Evolutionary conservation across 35 echinoderm and acorn worm species (phyloP).

Genomic region (Apostichopus japonicus): DNA sequence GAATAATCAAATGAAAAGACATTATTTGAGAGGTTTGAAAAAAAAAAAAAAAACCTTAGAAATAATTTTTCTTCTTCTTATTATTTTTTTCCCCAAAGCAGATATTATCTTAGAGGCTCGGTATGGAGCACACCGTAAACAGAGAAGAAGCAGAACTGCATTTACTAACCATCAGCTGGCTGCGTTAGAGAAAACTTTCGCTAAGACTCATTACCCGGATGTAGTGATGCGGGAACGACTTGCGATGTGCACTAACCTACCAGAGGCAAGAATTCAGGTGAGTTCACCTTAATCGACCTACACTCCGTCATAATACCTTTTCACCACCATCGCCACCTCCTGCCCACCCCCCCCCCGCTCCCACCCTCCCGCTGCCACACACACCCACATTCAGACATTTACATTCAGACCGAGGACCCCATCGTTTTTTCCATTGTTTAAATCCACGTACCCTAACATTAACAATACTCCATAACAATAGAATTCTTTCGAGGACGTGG

Average conservation of each 20-base stretch:
- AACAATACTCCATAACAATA: no score
- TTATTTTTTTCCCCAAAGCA: slow-evolving; percentile 56
- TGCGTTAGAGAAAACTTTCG: slow-evolving; percentile 92
- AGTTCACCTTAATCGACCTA: no score
- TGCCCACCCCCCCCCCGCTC: no score
- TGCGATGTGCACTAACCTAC: slow-evolving; percentile 96
- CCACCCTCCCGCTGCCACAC: neutral
- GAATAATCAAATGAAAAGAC: neutral
- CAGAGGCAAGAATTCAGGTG: slow-evolving; percentile 96
- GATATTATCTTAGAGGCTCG: slow-evolving; percentile 98
- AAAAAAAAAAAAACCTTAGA: neutral
- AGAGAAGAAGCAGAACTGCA: slow-evolving; percentile 96
- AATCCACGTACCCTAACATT: no score
- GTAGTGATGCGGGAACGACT: slow-evolving; percentile 98
- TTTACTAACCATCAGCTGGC: slow-evolving; percentile 99
- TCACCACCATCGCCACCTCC: neutral
- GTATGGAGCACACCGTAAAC: slow-evolving; percentile 95
- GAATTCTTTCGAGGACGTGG: no score
- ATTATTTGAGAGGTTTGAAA: neutral
- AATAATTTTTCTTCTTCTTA: neutral
- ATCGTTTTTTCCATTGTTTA: neutral
- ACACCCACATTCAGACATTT: no score
- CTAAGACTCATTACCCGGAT: slow-evolving; percentile 98
- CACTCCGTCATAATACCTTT: no score
- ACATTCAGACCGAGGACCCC: no score